phyloP scores from a whole-genome alignment of 53 echinoderm and acorn worm genomes.

The Actinopyga echinites region DNA sequence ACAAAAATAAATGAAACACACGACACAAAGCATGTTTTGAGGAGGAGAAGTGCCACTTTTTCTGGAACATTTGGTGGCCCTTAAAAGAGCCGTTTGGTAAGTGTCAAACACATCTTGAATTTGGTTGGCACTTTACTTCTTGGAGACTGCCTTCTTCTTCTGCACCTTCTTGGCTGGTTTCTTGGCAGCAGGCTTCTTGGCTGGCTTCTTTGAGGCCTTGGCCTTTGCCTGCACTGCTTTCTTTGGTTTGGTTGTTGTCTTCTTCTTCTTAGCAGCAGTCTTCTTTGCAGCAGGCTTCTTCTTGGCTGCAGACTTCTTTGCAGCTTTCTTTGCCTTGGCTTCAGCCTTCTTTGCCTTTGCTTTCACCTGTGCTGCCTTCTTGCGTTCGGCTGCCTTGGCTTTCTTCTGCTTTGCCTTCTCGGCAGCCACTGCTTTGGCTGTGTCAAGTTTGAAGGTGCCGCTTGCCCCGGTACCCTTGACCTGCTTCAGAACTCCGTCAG shows the following conservation, averaged over 20 bases:
- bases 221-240: slow-evolving; percentile 64
- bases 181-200: slow-evolving; percentile 55
- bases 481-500: too few species aligned
- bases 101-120: too few species aligned
- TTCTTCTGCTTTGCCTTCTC: slow-evolving; percentile 61
- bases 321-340: slow-evolving; percentile 25
- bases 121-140: background rate
- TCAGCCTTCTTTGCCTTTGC: slow-evolving; percentile 56
- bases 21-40: too few species aligned
- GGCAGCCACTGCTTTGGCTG: slow-evolving; percentile 50
- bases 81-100: too few species aligned
- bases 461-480: too few species aligned
- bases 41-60: too few species aligned
- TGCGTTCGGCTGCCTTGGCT: slow-evolving; percentile 59
- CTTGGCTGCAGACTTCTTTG: slow-evolving; percentile 47
- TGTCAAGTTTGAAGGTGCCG: too few species aligned
- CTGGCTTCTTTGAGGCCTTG: slow-evolving; percentile 56
- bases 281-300: slow-evolving; percentile 44
- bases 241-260: slow-evolving; percentile 56
- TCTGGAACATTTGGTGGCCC: too few species aligned
- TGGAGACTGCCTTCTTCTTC: background rate
- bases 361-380: slow-evolving; percentile 51
- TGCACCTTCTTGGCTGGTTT: slow-evolving; percentile 65
- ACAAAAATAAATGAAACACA: too few species aligned
- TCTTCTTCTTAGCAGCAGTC: slow-evolving; percentile 39